A percentile compares a stretch with the other conserved stretches of the same genome.
Evolutionary conservation across 2,888 invertebrate species (phyloP).

Genomic region (Mactromeris polynyma): DNA sequence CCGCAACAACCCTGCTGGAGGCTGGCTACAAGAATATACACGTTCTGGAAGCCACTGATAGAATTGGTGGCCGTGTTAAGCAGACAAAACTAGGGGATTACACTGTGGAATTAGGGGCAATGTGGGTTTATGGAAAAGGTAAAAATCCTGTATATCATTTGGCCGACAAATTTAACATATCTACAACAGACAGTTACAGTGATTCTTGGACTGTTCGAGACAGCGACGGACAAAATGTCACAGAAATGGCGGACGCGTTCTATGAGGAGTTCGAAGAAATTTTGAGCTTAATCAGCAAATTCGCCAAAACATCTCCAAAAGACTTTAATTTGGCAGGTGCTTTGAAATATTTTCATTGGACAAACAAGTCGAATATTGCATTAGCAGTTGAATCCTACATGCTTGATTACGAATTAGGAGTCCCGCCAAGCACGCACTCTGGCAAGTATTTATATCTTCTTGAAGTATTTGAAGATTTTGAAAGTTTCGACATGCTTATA

Average conservation of each 20-base stretch:
- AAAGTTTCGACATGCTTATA: slow-evolving; percentile 20
- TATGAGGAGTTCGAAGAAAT: background rate
- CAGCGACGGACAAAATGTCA: slow-evolving; percentile 42
- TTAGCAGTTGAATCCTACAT: background rate
- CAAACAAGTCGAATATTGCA: background rate
- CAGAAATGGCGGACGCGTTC: background rate
- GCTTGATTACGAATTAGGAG: slow-evolving; percentile 40
- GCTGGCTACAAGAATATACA: slow-evolving; percentile 55
- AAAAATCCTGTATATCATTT: slow-evolving; percentile 54
- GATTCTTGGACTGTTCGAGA: slow-evolving; percentile 49
- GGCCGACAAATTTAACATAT: slow-evolving; percentile 29
- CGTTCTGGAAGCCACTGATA: slow-evolving; percentile 54
- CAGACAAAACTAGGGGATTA: slow-evolving; percentile 31
- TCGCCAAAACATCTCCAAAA: background rate
- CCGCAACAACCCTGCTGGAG: slow-evolving; percentile 60
- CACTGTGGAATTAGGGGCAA: slow-evolving; percentile 61
- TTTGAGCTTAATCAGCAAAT: background rate
- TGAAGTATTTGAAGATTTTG: slow-evolving; percentile 39
- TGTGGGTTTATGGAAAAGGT: slow-evolving; percentile 60
- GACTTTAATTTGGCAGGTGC: background rate
- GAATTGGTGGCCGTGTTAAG: slow-evolving; percentile 63
- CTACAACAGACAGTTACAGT: slow-evolving; percentile 2
- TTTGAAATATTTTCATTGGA: background rate
- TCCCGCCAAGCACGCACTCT: slow-evolving; percentile 30
- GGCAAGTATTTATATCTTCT: slow-evolving; percentile 30